Evolutionary conservation across 2,797 vertebrate species (phyloP).

Genomic region (Schizothorax lantsangensis): DNA sequence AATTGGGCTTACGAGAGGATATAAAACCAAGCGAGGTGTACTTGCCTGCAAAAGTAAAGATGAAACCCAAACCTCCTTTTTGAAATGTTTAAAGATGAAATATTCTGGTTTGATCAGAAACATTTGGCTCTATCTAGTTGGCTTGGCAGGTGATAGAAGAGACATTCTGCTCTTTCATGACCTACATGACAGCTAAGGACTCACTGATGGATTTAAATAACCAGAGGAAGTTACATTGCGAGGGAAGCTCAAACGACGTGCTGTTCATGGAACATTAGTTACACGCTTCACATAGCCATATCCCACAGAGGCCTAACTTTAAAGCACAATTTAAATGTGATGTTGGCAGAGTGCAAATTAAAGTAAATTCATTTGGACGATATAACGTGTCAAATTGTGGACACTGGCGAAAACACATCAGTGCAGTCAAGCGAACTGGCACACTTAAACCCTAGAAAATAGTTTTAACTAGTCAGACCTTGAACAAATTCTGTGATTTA

Average conservation of each 20-base stretch:
- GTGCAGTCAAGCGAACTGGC: not conserved
- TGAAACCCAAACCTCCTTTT: not conserved
- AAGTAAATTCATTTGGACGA: slow-evolving; percentile 22
- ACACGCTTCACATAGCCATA: slow-evolving; percentile 27
- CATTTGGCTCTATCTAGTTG: slow-evolving; percentile 45
- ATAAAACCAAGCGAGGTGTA: slow-evolving; percentile 8
- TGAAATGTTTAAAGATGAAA: slow-evolving; percentile 38
- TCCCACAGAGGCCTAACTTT: slow-evolving; percentile 37
- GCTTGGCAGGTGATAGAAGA: slow-evolving; percentile 48
- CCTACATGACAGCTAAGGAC: slow-evolving; percentile 49
- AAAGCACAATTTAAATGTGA: slow-evolving; percentile 40
- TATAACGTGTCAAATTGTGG: slow-evolving; percentile 21
- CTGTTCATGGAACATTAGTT: slow-evolving; percentile 35
- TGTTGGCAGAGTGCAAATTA: slow-evolving; percentile 27
- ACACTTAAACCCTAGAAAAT: not conserved
- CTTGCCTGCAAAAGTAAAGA: not conserved
- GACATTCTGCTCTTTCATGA: slow-evolving; percentile 43
- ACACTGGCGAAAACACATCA: slow-evolving; percentile 17
- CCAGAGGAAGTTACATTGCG: slow-evolving; percentile 21
- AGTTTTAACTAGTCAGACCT: not conserved
- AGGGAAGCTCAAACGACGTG: slow-evolving; percentile 21
- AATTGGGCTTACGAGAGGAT: slow-evolving; percentile 37
- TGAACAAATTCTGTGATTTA: slow-evolving; percentile 1
- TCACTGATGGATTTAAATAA: slow-evolving; percentile 53
- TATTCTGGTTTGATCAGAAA: slow-evolving; percentile 44